Base-by-base conservation (phyloP, 1,140 invertebrate species). In the Diachasmimorpha longicaudata region DNA sequence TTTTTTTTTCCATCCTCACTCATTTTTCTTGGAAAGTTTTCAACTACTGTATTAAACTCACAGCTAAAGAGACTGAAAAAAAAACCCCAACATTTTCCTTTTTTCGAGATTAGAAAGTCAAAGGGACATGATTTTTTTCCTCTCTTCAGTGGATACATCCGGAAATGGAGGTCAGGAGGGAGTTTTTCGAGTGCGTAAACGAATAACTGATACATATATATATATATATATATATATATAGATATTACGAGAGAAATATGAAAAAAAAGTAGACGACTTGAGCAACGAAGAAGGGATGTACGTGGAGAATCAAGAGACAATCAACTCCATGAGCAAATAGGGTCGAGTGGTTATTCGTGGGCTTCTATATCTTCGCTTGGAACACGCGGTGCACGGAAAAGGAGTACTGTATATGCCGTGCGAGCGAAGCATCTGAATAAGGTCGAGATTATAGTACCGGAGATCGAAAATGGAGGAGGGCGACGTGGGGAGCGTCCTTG, bases 391-490 rank as follows among this genome's bases (percentile, higher is more conserved):
- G 66, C 44, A 46, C 13, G 39, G 39, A 42, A 42, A 42, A 42
- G 39, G 39, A 42, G 39, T 10, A 42, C 31, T 31, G 70, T n/a
- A 69, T 63, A 66, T 52, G 36, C 67, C 9, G 39, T 9, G 39
- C 39, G 39, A 77, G 70, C 70, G 69, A 67, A 70, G 71, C 67
- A 77, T 73, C 76, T 77, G 66, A 77, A 77, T 72, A 77, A 77
- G 76, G 76, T 77, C 76, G 76, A 77, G 76, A 77, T 77, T 77
- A 73, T 73, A 77, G 70, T 67, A 25, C 58, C 44, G 36, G 48
- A 46, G 31, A 76, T 23, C 44, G 52, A 72, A 46, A 71, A n/a
- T 25, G 68, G 39, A 66, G 13, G 31, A 76, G 75, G 42, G 21
- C 39, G 13, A 63, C 4, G 48, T 3, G 31, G 46, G 46, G 58